Conservation (phyloP, 1,140 invertebrate species). For the Euglossa dilemma region DNA sequence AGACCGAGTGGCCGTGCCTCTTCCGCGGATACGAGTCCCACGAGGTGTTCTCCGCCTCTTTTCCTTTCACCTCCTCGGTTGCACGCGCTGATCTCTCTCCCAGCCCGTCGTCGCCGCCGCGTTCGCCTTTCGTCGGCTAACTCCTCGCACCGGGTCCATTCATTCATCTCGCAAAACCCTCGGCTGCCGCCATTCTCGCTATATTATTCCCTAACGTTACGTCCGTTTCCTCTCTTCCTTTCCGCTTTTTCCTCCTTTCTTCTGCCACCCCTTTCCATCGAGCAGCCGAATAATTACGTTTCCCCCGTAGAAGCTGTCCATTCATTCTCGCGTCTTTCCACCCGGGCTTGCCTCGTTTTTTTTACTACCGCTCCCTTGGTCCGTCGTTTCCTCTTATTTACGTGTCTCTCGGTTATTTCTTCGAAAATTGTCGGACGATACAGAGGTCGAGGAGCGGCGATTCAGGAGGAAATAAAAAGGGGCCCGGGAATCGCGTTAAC, state of each 20-base stretch:
- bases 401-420: background rate
- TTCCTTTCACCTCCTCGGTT: constrained; percentile 42
- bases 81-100: constrained; percentile 45
- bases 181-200: constrained; percentile 24
- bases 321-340: constrained; percentile 15
- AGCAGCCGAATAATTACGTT: constrained; percentile 72
- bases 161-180: constrained; percentile 21
- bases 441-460: background rate
- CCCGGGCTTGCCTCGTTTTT: no score
- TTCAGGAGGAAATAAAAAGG: constrained; percentile 12
- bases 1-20: constrained; percentile 75
- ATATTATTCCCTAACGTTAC: constrained; percentile 63
- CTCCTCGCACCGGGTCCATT: constrained; percentile 14
- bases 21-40: constrained; percentile 75
- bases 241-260: constrained; percentile 13
- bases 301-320: constrained; percentile 37
- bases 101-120: constrained; percentile 9
- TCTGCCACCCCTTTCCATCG: constrained; percentile 41
- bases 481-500: constrained; percentile 2
- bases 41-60: constrained; percentile 60
- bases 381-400: constrained; percentile 5
- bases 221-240: constrained; percentile 61
- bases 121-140: background rate
- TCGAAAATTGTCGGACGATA: constrained; percentile 18
- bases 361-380: background rate